These are phyloP conservation scores for Ormyrus rosae DNA, from an alignment of 2,888 invertebrate species.

Conservation along the genomic window DNA sequence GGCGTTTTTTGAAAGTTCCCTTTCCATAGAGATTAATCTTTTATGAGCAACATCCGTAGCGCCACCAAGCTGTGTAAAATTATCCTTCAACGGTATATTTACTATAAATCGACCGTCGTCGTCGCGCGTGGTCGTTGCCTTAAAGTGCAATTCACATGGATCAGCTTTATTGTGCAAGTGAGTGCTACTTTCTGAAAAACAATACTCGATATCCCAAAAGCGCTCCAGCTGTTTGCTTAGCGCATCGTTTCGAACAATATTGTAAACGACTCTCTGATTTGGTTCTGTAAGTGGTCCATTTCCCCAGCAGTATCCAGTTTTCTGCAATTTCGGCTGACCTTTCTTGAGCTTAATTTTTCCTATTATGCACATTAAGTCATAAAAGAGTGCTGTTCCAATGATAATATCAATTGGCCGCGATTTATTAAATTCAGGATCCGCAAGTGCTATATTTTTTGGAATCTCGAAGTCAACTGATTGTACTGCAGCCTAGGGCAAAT, in stretches of 20 bases:
- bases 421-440: slow-evolving; percentile 30
- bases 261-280: not conserved
- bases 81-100: no score
- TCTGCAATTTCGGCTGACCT: not conserved
- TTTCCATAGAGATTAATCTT: no score
- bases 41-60: no score
- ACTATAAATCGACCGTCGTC: no score
- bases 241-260: not conserved
- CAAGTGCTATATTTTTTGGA: slow-evolving; percentile 17
- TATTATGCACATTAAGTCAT: not conserved
- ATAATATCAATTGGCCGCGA: slow-evolving; percentile 18
- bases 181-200: not conserved
- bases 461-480: not conserved
- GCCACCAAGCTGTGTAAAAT: no score
- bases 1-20: no score
- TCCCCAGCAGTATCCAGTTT: not conserved
- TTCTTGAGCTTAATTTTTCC: not conserved
- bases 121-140: no score
- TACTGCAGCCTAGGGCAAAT: not conserved
- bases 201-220: not conserved
- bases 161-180: no score
- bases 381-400: slow-evolving; percentile 13
- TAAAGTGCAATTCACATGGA: no score
- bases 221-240: not conserved
- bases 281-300: not conserved